These are phyloP conservation scores for Chitala chitala DNA, from an alignment of 2,113 vertebrate genomes.

Conservation along the genomic window DNA sequence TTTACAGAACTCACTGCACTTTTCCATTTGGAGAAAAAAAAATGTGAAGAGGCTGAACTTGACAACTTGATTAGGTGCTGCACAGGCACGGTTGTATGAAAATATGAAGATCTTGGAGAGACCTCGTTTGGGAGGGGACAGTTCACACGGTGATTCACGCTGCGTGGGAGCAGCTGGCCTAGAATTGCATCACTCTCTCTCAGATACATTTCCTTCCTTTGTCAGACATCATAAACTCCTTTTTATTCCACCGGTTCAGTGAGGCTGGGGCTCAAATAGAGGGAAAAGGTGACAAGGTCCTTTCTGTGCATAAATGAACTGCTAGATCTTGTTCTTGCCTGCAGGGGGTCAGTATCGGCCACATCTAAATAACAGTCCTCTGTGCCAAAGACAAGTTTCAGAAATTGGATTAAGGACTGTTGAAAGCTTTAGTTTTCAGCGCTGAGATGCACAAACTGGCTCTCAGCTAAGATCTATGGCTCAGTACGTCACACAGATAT, in stretches of 20 bases:
- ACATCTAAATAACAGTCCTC: no score
- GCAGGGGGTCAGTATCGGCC: no score
- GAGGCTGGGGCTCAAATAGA: not conserved
- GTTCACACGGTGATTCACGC: conserved; percentile 19
- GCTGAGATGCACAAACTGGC: conserved; percentile 14
- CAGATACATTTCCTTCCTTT: conserved; percentile 10
- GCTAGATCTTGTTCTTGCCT: not conserved
- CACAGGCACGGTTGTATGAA: not conserved
- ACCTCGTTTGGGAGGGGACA: conserved; percentile 4
- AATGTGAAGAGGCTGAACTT: not conserved
- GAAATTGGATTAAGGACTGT: no score
- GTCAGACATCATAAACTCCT: not conserved
- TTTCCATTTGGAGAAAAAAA: conserved; percentile 20
- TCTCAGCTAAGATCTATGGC: not conserved
- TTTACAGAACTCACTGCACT: no score
- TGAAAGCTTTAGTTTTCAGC: conserved; percentile 1
- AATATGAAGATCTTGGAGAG: conserved; percentile 8
- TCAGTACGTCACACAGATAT: not conserved
- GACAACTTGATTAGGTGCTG: conserved; percentile 8
- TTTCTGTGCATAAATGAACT: not conserved
- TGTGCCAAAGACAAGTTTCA: no score
- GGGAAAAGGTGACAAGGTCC: not conserved
- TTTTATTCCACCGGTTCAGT: not conserved
- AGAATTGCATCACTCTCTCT: not conserved
- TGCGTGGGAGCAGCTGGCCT: conserved; percentile 11